Evolutionary conservation across 2,113 vertebrate genomes (phyloP).

Genomic region (Atherinomorus stipes): DNA sequence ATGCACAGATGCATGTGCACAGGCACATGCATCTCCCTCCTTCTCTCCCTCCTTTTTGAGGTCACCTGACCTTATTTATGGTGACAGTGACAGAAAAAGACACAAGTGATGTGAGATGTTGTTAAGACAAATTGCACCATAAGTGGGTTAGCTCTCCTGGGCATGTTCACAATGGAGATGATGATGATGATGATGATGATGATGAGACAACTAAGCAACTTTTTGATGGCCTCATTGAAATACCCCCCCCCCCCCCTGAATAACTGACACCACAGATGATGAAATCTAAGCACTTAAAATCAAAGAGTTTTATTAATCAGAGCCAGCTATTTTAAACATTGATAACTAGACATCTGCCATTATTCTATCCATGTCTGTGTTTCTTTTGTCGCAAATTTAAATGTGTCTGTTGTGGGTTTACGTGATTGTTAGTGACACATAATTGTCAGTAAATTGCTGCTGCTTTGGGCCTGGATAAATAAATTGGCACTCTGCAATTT

Average conservation of each 20-base stretch:
- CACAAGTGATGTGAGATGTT: conserved; percentile 53
- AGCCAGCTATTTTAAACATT: not conserved
- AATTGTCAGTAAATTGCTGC: conserved; percentile 34
- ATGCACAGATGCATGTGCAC: not conserved
- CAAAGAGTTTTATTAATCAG: not conserved
- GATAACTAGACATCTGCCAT: too few relatives aligned
- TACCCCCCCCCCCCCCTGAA: not conserved
- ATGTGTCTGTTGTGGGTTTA: too few relatives aligned
- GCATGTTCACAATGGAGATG: conserved; percentile 54
- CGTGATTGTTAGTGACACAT: not conserved
- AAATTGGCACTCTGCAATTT: conserved; percentile 61
- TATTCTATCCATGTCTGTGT: too few relatives aligned
- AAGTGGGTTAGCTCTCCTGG: conserved; percentile 71
- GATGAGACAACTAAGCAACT: conserved; percentile 36
- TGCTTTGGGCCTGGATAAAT: conserved; percentile 21
- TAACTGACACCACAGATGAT: not conserved
- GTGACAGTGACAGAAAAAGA: conserved; percentile 52
- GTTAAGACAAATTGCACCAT: conserved; percentile 51
- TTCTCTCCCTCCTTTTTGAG: conserved; percentile 47
- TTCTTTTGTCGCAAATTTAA: too few relatives aligned
- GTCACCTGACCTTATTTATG: conserved; percentile 52
- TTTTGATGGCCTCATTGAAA: conserved; percentile 38
- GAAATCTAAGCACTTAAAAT: not conserved
- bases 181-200: too few relatives aligned
- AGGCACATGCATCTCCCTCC: conserved; percentile 15